Conservation (phyloP, 2,888 invertebrate genomes). For the Eustalomyia histrio region DNA sequence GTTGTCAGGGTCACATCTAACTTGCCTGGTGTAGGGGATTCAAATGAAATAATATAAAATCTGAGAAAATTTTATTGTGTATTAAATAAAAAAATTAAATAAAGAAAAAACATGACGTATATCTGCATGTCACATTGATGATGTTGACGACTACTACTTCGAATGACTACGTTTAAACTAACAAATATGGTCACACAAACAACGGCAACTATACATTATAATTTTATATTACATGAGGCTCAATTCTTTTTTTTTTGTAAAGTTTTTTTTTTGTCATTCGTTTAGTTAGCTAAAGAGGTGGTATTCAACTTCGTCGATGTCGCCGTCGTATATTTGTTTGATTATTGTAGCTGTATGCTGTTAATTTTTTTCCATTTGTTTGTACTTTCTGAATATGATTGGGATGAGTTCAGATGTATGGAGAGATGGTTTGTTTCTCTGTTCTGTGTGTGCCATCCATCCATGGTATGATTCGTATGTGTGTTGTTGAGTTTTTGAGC, state of each 20-base stretch:
- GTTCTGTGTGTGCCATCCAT: conserved; percentile 21
- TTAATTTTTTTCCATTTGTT: conserved; percentile 32
- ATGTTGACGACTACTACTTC: conserved; percentile 51
- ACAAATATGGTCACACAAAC: conserved; percentile 30
- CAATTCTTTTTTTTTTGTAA: conserved; percentile 29
- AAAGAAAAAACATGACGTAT: conserved; percentile 51
- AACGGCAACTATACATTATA: background rate
- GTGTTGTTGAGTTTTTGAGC: conserved; percentile 38
- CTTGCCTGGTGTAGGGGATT: conserved; percentile 22
- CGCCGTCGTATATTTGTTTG: conserved; percentile 37
- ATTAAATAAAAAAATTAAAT: conserved; percentile 28
- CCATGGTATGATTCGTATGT: conserved; percentile 1
- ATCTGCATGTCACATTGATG: conserved; percentile 63
- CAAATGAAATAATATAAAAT: conserved; percentile 18
- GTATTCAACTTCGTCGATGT: background rate
- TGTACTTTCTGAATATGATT: conserved; percentile 46
- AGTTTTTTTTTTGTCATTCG: conserved; percentile 29
- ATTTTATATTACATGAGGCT: conserved; percentile 40
- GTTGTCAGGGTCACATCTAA: too few species aligned
- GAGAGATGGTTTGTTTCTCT: conserved; percentile 43
- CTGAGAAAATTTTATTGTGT: conserved; percentile 24
- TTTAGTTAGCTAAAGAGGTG: conserved; percentile 45
- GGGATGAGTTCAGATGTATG: conserved; percentile 42
- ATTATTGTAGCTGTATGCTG: conserved; percentile 42
- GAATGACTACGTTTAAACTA: conserved; percentile 43